Evolutionary conservation across 2,797 vertebrate species (phyloP).

Genomic region (Characodon lateralis): DNA sequence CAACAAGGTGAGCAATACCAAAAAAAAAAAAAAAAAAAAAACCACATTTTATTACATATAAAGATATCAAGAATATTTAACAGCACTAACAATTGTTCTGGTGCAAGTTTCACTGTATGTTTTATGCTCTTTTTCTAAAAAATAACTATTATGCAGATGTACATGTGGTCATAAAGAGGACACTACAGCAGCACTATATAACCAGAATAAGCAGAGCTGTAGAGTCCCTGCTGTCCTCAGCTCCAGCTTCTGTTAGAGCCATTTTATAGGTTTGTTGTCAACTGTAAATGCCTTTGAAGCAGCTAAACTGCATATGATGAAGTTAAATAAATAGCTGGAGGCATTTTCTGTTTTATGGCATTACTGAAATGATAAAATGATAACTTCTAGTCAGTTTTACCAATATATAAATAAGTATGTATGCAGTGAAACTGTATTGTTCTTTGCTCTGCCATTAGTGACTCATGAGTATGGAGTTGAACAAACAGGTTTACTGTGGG

Average conservation of each 20-base stretch:
- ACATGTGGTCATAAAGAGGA: slow-evolving; percentile 38
- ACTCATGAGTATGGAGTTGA: neutral
- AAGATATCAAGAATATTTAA: neutral
- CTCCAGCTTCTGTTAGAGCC: slow-evolving; percentile 49
- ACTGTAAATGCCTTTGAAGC: slow-evolving; percentile 56
- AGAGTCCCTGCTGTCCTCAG: slow-evolving; percentile 16
- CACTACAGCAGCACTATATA: slow-evolving; percentile 36
- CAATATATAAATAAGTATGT: neutral
- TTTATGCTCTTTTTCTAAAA: slow-evolving; percentile 4
- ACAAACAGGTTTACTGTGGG: too few species aligned
- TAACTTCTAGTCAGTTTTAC: neutral
- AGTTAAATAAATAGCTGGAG: slow-evolving; percentile 50
- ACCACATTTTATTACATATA: neutral
- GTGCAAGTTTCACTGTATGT: neutral
- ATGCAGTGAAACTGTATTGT: neutral
- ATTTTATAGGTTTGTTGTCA: slow-evolving; percentile 67
- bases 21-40: too few species aligned
- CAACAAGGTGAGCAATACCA: neutral
- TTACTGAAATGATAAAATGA: slow-evolving; percentile 8
- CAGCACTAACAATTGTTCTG: neutral
- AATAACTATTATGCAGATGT: slow-evolving; percentile 26
- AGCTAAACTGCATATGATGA: slow-evolving; percentile 61
- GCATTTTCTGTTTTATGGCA: slow-evolving; percentile 50
- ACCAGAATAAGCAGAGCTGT: slow-evolving; percentile 2
- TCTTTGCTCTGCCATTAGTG: neutral